Conservation (phyloP, 1,140 invertebrate genomes). For the Pogonognathellus flavescens region DNA sequence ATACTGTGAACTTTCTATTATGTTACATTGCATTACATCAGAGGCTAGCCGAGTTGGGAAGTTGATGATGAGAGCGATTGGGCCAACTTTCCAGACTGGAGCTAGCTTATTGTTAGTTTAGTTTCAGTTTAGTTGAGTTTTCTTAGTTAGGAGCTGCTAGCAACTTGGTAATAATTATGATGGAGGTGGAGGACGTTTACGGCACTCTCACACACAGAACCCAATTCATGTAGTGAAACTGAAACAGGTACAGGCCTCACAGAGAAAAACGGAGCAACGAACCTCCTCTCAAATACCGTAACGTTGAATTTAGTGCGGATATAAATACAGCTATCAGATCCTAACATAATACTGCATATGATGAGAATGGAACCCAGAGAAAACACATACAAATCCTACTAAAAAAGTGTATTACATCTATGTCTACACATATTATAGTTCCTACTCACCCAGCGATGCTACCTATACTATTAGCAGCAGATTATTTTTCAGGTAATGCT, state of each 20-base stretch:
- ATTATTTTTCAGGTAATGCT: too few relatives aligned
- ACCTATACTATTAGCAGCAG: too few relatives aligned
- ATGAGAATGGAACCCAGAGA: neutral
- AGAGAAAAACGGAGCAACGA: neutral
- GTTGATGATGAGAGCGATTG: slow-evolving; percentile 48
- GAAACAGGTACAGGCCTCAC: neutral
- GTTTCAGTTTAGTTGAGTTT: slow-evolving; percentile 32
- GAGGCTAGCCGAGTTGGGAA: slow-evolving; percentile 2
- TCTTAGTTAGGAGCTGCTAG: neutral
- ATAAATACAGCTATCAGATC: neutral
- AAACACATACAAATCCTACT: too few relatives aligned
- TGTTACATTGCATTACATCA: slow-evolving; percentile 39
- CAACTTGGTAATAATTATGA: neutral
- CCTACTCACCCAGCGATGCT: too few relatives aligned
- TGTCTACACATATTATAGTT: too few relatives aligned
- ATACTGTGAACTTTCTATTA: slow-evolving; percentile 7
- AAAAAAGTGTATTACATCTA: too few relatives aligned
- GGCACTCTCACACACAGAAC: slow-evolving; percentile 4
- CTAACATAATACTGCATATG: neutral
- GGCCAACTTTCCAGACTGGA: slow-evolving; percentile 36
- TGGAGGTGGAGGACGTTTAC: neutral
- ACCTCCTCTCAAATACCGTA: neutral
- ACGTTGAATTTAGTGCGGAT: too few relatives aligned
- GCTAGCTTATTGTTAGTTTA: slow-evolving; percentile 41
- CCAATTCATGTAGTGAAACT: neutral